Evolutionary conservation across 2,113 vertebrate genomes (phyloP).

Genomic region (Mus pahari): DNA sequence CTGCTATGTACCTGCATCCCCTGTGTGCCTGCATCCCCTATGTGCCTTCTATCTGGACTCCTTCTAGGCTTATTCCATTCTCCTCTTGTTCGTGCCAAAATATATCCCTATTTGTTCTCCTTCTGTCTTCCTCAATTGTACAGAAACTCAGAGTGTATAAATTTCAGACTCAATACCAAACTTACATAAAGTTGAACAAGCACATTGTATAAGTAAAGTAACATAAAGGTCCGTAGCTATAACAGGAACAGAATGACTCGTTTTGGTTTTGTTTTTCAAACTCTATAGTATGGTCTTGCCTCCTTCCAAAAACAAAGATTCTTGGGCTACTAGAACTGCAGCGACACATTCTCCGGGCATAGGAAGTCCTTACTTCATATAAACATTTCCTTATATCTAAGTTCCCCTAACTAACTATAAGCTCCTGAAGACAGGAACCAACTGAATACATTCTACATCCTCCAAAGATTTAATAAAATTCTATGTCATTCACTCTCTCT

Average conservation of each 20-base stretch:
- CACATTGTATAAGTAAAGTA: background rate
- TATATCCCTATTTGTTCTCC: background rate
- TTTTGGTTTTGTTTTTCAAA: slow-evolving; percentile 39
- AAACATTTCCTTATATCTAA: background rate
- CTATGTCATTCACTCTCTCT: background rate
- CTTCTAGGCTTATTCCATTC: background rate
- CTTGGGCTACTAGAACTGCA: background rate
- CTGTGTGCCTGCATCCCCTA: too few relatives aligned
- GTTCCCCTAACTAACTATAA: slow-evolving; percentile 9
- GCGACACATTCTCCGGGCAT: background rate
- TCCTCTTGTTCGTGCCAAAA: background rate
- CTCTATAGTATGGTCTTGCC: background rate
- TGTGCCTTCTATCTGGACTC: background rate
- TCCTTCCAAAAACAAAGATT: background rate
- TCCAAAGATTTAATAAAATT: slow-evolving; percentile 24
- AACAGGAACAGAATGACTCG: background rate
- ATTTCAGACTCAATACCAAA: slow-evolving; percentile 6
- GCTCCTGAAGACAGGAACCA: slow-evolving; percentile 47
- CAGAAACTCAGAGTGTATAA: background rate
- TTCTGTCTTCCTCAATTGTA: background rate
- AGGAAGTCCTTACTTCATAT: background rate
- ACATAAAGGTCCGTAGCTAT: background rate
- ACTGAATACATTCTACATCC: slow-evolving; percentile 1
- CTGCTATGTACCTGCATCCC: background rate
- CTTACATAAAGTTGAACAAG: background rate